Base-by-base conservation (phyloP, 2,797 vertebrate species). In the Bufotes viridis region DNA sequence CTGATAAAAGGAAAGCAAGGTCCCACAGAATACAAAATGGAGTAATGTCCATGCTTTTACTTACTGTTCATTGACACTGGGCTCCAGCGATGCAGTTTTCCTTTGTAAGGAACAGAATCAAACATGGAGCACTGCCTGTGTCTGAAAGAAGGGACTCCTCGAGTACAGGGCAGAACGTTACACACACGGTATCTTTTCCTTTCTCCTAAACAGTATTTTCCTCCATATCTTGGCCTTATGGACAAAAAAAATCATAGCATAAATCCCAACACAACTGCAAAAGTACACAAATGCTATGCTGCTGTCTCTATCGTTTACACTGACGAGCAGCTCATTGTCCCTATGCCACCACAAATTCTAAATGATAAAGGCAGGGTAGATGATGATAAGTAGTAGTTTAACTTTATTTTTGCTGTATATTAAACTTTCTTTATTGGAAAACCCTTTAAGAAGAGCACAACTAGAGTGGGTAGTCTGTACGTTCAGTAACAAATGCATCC, bases 181-280 rank as follows among this genome's bases (percentile, higher is more conserved):
- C 98, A 99, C 58, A 97, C 93, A 55, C 93, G 94, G 92, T 96
- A 96, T 72, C 97, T 93, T 15, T 92, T 96, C 34, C 98, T 94
- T 87, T 98, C 97, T 1, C 98, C 98, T 1, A 98, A 93, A 89
- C 98, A 99, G 91, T 97, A 99, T 82, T 90, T 95, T 65, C 98
- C 98, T 20, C 96, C 95, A 15, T 97, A 92, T 90, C 93, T 97
- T 0, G 98, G 98, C 74, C 98, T 99, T 91, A 49, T 42, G 12
- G 72, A 10, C 13, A n/a, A 0, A 0, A 24, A 49, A 42, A 69
- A 61, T 42, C 14, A 84, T 58, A 7, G 5, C 26, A 5, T 78
- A 29, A 63, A 86, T 49, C 3, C 29, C 12, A 65, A 26, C 2
- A 69, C 18, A 69, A 34, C 61, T 5, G 13, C 24, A 70, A 51